Conservation (phyloP, 2,797 vertebrate species). For the Pipistrellus nathusii region DNA sequence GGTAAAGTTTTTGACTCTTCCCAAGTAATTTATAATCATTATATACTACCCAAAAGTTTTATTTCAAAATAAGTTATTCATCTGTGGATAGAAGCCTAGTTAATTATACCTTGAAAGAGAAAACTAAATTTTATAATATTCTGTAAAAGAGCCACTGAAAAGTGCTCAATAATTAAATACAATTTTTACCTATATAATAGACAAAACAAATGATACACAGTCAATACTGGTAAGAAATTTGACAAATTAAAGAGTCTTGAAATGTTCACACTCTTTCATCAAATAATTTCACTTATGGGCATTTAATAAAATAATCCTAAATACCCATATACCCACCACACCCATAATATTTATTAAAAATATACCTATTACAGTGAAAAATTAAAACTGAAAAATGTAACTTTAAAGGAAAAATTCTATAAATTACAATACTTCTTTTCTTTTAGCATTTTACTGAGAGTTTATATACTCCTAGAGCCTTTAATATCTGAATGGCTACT, state of each 20-base stretch:
- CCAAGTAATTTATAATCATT: conserved; percentile 45
- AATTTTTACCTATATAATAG: neutral
- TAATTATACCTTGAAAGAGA: neutral
- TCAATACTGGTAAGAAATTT: neutral
- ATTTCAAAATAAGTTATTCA: conserved; percentile 57
- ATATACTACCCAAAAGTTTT: conserved; percentile 39
- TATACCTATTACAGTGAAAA: conserved; percentile 50
- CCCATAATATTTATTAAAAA: conserved; percentile 19
- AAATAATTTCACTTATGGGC: neutral
- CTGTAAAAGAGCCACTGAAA: conserved; percentile 53
- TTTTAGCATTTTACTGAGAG: neutral
- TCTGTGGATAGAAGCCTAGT: neutral
- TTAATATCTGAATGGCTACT: neutral
- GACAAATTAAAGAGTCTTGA: neutral
- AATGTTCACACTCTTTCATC: neutral
- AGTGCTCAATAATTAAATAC: conserved; percentile 13
- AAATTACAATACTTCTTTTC: neutral
- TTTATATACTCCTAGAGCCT: neutral
- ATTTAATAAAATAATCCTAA: conserved; percentile 51
- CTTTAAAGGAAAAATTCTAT: neutral
- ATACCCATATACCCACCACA: neutral
- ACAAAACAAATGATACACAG: conserved; percentile 37
- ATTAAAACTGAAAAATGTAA: conserved; percentile 1
- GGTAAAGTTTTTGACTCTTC: neutral
- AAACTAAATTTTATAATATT: conserved; percentile 12